Base-by-base conservation (phyloP, 92 coral and sea anemone species). In the Porites divaricata region DNA sequence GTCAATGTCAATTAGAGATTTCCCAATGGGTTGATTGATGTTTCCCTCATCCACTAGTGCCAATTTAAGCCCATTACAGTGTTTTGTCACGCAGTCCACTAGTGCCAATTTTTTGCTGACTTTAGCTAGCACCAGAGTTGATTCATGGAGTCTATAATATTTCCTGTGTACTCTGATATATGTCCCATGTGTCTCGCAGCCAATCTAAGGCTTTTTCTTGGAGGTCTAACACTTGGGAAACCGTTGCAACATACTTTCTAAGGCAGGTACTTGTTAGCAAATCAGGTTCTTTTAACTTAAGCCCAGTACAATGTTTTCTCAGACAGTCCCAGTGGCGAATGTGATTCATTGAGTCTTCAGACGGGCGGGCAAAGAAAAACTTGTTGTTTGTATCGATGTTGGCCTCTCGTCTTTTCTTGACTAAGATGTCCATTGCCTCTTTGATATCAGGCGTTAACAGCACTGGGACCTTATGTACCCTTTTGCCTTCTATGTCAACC, bases 121-220 rank as follows among this genome's bases (percentile, higher is more conserved):
- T 54, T 88, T 83, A 8, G 91, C 88, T n/a, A 88, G 70, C 80
- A 83, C 88, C 23, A 88, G 83, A 62, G 91, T 88, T 13, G 91
- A 88, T 1, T 88, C 84, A 10, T 83, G 85, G 26, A 88, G 69
- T 35, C 91, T 49, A 45, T 83, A 83, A 52, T 76, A 77, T 35
- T 88, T 85, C 26, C 81, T 77, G 72, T 83, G 91, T 28, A 88
- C 54, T 6, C 52, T 65, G 48, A 88, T 83, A 17, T 88, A 72
- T 88, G 88, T 17, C 88, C 85, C 19, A 88, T 9, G 48, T 88
- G 88, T 4, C 81, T 64, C 22, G 91, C 85, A 14, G 81, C 87
- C 87, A 79, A 81, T 28, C 75, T 88, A 0, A 87, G 83, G 17
- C 82, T 79, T 1, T 77, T 20, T 83, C 85, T 21, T 84, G 80